Percentiles rank a stretch among this genome's conserved stretches.
phyloP scores from a whole-genome alignment of 35 echinoderm and acorn worm species.

The Amphiura filiformis region DNA sequence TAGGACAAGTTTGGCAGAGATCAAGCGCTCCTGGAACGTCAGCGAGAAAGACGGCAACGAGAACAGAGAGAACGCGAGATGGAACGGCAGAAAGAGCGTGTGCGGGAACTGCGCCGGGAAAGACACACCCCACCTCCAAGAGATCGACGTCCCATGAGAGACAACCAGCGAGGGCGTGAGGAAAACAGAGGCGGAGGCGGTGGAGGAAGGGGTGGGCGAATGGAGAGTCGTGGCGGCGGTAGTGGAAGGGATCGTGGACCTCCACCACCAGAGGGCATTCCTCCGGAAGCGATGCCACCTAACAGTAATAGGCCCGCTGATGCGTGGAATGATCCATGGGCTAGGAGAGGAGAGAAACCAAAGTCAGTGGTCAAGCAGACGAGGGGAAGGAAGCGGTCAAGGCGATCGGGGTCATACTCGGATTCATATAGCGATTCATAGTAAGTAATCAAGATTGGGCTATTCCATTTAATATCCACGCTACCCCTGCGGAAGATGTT shows the following conservation, averaged over 20 bases:
- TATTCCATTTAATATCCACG: too few species aligned
- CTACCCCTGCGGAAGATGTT: too few species aligned
- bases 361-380: slow-evolving; percentile 40
- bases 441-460: slow-evolving; percentile 45
- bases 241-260: neutral
- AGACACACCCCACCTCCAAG: slow-evolving; percentile 15
- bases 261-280: neutral
- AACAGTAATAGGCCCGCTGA: slow-evolving; percentile 51
- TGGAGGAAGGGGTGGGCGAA: slow-evolving; percentile 6
- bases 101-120: neutral
- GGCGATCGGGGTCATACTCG: slow-evolving; percentile 78
- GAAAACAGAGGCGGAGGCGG: neutral
- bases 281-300: neutral
- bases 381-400: slow-evolving; percentile 18
- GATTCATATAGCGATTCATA: slow-evolving; percentile 60
- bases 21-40: neutral
- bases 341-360: slow-evolving; percentile 62
- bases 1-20: neutral
- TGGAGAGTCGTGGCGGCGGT: slow-evolving; percentile 23
- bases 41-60: neutral
- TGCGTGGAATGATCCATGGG: slow-evolving; percentile 94
- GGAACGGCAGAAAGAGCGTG: neutral
- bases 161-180: neutral
- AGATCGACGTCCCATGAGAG: slow-evolving; percentile 1
- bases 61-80: slow-evolving; percentile 26